Conservation (phyloP, 2,113 vertebrate genomes). For the Buteo buteo region DNA sequence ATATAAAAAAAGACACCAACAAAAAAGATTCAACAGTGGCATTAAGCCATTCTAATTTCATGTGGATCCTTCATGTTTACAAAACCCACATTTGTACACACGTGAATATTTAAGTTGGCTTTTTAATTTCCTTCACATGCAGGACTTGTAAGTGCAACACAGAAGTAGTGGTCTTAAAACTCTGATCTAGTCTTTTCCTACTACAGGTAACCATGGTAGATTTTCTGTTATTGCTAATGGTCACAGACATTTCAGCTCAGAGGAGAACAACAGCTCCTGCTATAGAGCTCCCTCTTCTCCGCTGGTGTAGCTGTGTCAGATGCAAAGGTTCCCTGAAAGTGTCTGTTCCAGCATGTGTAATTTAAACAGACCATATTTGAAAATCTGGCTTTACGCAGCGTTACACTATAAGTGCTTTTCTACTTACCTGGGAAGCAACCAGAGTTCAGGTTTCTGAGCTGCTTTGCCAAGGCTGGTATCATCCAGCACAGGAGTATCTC, state of each 20-base stretch:
- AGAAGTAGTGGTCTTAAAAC: neutral
- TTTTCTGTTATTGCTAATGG: neutral
- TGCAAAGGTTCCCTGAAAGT: neutral
- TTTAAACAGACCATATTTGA: neutral
- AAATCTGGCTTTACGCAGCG: neutral
- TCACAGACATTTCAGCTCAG: neutral
- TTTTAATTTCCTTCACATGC: neutral
- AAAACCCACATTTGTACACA: neutral
- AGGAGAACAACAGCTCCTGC: neutral
- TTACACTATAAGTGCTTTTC: neutral
- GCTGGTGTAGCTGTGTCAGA: neutral
- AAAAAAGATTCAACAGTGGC: neutral
- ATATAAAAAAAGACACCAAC: neutral
- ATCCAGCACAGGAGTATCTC: accelerated
- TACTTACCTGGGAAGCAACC: neutral
- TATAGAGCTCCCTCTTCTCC: neutral
- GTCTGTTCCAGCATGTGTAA: neutral
- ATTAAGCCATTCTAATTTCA: neutral
- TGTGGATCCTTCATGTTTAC: neutral
- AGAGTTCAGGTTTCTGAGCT: neutral
- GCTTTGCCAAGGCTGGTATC: neutral
- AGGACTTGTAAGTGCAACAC: neutral
- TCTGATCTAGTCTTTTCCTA: neutral
- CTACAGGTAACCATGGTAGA: neutral
- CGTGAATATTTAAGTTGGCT: neutral